Conservation (phyloP, 2,113 vertebrate species). For the Chionis minor region DNA sequence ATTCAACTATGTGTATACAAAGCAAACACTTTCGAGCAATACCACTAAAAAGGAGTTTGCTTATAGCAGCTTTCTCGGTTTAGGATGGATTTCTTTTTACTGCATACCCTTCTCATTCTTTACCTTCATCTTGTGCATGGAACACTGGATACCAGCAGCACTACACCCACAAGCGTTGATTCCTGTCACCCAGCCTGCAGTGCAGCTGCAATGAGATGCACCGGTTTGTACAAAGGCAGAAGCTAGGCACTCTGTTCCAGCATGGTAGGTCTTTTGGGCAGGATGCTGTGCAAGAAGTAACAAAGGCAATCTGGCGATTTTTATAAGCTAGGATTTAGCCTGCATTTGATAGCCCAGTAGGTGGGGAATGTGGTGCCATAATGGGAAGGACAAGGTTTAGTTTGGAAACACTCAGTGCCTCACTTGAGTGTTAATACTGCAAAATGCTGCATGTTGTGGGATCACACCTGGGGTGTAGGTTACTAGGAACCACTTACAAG, state of each 20-base stretch:
- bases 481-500: neutral
- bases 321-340: neutral
- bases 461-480: neutral
- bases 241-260: neutral
- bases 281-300: neutral
- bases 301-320: neutral
- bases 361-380: neutral
- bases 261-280: neutral
- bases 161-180: neutral
- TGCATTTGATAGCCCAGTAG: neutral
- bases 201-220: neutral
- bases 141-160: neutral
- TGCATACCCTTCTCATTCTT: neutral
- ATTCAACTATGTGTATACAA: neutral
- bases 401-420: neutral
- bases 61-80: neutral
- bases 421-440: neutral
- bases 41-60: neutral
- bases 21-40: neutral
- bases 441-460: neutral
- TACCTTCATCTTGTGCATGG: neutral
- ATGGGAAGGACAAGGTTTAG: neutral
- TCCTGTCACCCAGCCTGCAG: neutral
- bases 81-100: neutral
- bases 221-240: neutral